Percentiles rank a stretch among this genome's conserved stretches.
Evolutionary conservation across 2,888 invertebrate species (phyloP).

Genomic region (Ferrisia virgata): DNA sequence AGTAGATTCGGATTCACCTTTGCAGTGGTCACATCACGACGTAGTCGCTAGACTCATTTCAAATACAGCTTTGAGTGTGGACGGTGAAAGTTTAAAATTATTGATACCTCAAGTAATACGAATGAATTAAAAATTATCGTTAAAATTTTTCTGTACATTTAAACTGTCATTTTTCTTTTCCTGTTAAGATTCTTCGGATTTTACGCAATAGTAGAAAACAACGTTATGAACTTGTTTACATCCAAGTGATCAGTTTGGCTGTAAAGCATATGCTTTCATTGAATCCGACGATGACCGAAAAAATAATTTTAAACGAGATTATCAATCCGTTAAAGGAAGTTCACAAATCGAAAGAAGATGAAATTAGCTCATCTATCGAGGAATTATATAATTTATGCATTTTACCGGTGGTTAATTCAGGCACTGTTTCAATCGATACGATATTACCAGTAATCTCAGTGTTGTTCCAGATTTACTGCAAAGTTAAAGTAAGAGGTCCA

Average conservation of each 20-base stretch:
- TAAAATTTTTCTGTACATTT: too few relatives aligned
- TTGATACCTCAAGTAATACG: constrained; percentile 53
- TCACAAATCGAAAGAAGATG: constrained; percentile 52
- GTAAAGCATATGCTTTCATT: background rate
- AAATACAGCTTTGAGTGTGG: constrained; percentile 56
- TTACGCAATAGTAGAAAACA: constrained; percentile 52
- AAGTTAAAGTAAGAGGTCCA: constrained; percentile 47
- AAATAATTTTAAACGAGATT: constrained; percentile 56
- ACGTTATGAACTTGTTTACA: background rate
- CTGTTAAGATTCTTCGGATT: constrained; percentile 23
- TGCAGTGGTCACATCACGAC: constrained; percentile 67
- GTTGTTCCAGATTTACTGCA: constrained; percentile 49
- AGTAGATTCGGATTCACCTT: constrained; percentile 59
- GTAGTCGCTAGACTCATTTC: constrained; percentile 65
- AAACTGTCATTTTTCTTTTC: background rate
- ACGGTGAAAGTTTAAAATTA: constrained; percentile 57
- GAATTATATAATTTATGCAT: constrained; percentile 53
- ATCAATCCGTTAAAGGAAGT: constrained; percentile 55
- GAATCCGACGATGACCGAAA: background rate
- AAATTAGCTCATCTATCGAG: constrained; percentile 53
- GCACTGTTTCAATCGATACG: constrained; percentile 52
- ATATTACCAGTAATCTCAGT: constrained; percentile 50
- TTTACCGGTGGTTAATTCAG: constrained; percentile 52
- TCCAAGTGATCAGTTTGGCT: background rate
- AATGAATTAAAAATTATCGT: background rate